phyloP scores from a whole-genome alignment of 2,888 invertebrate genomes.

The Leucozona laternaria region DNA sequence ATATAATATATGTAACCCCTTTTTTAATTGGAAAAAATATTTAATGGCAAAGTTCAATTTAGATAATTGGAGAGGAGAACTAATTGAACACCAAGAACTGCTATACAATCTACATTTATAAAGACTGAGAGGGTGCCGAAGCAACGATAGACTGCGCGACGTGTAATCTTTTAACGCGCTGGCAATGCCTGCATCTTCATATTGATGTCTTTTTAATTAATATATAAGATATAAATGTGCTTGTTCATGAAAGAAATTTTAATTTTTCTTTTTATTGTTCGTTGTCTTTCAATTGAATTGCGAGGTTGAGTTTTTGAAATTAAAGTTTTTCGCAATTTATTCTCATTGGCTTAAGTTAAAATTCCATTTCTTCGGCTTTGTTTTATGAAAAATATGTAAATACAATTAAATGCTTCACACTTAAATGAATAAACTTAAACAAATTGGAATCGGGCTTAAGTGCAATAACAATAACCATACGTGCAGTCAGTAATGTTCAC shows the following conservation, averaged over 20 bases:
- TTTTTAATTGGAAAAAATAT: constrained; percentile 68
- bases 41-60: constrained; percentile 76
- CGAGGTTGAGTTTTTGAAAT: constrained; percentile 34
- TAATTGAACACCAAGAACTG: constrained; percentile 67
- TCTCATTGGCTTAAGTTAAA: background rate
- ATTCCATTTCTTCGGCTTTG: background rate
- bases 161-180: constrained; percentile 31
- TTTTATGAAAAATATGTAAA: background rate
- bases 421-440: too few species aligned
- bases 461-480: too few species aligned
- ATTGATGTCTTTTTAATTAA: constrained; percentile 44
- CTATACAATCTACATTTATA: background rate
- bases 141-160: background rate
- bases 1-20: constrained; percentile 50
- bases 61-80: constrained; percentile 69
- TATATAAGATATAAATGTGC: background rate
- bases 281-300: constrained; percentile 47
- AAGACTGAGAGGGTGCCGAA: constrained; percentile 59
- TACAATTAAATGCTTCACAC: too few species aligned
- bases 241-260: constrained; percentile 42
- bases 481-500: too few species aligned
- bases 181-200: constrained; percentile 23
- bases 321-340: constrained; percentile 19
- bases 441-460: too few species aligned
- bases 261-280: constrained; percentile 33